Conservation (phyloP, 2,888 invertebrate genomes). For the Stenotaenia linearis region DNA sequence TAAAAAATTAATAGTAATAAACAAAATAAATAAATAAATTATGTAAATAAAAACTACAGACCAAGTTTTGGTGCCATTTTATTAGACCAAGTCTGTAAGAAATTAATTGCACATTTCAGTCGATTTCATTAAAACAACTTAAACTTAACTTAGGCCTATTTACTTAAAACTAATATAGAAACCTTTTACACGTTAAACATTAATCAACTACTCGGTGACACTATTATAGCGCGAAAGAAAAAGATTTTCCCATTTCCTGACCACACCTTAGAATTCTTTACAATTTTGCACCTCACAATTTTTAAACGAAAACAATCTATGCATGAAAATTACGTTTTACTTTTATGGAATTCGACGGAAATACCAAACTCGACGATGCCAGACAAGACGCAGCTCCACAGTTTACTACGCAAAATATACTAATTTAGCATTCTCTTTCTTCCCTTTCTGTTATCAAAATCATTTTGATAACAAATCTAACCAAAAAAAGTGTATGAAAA, state of each 20-base stretch:
- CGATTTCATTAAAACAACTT: background rate
- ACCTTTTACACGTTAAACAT: background rate
- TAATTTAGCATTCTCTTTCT: background rate
- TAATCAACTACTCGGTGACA: background rate
- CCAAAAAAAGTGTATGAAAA: background rate
- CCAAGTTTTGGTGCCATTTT: slow-evolving; percentile 9
- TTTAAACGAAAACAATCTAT: background rate
- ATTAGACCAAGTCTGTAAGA: slow-evolving; percentile 26
- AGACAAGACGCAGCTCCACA: background rate
- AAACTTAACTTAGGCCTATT: background rate
- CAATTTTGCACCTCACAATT: background rate
- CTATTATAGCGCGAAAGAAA: background rate
- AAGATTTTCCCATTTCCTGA: background rate
- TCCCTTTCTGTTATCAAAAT: too few species aligned
- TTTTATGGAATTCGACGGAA: background rate
- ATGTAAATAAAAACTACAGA: background rate
- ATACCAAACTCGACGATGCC: background rate
- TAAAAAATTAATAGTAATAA: background rate
- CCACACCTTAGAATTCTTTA: background rate
- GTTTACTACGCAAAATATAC: background rate
- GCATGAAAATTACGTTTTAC: background rate
- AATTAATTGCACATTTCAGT: background rate
- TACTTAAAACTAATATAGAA: background rate
- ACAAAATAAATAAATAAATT: background rate
- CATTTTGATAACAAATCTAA: background rate